Conservation (phyloP, 2,888 invertebrate species). For the Bellardia bayeri region DNA sequence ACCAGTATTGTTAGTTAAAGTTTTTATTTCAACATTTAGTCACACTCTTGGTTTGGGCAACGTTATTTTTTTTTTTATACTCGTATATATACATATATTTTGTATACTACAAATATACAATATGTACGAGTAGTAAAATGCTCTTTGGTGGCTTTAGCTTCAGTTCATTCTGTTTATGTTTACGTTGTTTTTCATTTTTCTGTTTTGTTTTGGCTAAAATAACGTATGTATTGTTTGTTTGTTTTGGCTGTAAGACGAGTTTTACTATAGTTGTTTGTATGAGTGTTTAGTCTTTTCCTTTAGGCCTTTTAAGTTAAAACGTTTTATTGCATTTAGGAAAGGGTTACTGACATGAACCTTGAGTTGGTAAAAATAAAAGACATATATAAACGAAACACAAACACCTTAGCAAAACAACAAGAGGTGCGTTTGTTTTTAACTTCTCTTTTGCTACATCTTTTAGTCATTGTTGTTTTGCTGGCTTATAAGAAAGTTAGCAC, state of each 20-base stretch:
- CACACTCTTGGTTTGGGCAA: conserved; percentile 54
- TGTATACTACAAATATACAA: not conserved
- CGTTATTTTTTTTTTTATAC: conserved; percentile 10
- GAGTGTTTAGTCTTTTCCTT: conserved; percentile 40
- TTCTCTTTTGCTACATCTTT: conserved; percentile 20
- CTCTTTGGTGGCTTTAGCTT: conserved; percentile 48
- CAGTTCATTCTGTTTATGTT: conserved; percentile 61
- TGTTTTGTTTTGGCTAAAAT: conserved; percentile 60
- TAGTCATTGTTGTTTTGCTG: not conserved
- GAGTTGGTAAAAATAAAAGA: conserved; percentile 61
- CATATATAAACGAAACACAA: conserved; percentile 4
- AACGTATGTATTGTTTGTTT: conserved; percentile 36
- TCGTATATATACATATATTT: no score
- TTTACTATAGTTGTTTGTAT: conserved; percentile 28
- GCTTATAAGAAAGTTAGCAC: conserved; percentile 39
- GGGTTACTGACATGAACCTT: conserved; percentile 76
- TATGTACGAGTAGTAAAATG: conserved; percentile 32
- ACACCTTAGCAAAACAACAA: conserved; percentile 33
- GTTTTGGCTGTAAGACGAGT: conserved; percentile 58
- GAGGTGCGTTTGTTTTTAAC: conserved; percentile 49
- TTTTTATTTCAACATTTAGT: conserved; percentile 63
- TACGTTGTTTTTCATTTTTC: conserved; percentile 9
- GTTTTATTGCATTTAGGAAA: conserved; percentile 69
- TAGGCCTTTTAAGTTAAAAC: conserved; percentile 66
- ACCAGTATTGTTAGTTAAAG: conserved; percentile 37